Evolutionary conservation across 2,113 vertebrate species (phyloP).

Genomic region (Ondatra zibethicus): DNA sequence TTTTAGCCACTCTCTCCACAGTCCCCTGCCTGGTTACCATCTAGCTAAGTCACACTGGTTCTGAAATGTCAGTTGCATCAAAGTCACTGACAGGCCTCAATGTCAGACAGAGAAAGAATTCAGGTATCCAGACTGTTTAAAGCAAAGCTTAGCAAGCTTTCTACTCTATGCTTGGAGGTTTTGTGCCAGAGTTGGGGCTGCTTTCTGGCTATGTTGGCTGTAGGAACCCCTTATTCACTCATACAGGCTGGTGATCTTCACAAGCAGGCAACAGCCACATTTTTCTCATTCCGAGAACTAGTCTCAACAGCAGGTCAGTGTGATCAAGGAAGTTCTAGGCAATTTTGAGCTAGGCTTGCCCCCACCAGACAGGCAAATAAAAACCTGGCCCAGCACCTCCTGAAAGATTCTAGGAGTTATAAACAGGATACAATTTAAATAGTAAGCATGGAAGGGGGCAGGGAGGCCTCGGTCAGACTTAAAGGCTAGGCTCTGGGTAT

Average conservation of each 20-base stretch:
- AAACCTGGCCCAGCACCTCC: neutral
- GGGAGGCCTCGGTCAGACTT: neutral
- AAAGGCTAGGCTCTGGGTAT: neutral
- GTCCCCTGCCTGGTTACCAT: neutral
- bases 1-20: neutral
- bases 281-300: neutral
- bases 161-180: neutral
- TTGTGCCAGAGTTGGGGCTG: neutral
- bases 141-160: neutral
- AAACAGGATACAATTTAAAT: neutral
- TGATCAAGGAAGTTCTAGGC: neutral
- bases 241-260: neutral
- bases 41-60: neutral
- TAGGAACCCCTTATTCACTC: neutral
- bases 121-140: accelerated
- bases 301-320: neutral
- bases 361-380: neutral
- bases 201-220: neutral
- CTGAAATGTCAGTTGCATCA: neutral
- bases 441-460: neutral
- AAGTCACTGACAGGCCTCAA: neutral
- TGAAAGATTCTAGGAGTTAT: neutral
- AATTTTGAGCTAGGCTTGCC: neutral
- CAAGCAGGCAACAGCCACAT: neutral
- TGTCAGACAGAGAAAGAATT: too few relatives aligned